Evolutionary conservation across 2,888 invertebrate species (phyloP).

Genomic region (Eristalis tenax): DNA sequence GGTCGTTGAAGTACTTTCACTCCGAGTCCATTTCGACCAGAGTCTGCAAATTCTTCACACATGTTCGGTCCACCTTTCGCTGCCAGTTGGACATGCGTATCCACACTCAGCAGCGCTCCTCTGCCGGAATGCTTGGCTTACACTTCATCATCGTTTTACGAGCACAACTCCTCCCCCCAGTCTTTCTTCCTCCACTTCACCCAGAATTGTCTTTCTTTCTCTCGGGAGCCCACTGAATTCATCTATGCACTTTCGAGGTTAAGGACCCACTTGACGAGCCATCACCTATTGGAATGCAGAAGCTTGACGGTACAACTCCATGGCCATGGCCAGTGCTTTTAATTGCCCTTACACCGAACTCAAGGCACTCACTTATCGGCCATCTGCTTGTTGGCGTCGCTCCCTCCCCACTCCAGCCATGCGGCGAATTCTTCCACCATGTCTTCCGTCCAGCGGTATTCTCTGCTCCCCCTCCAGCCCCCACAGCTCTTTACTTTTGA

Average conservation of each 20-base stretch:
- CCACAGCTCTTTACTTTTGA: not conserved
- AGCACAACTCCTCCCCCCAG: not conserved
- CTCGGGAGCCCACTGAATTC: not conserved
- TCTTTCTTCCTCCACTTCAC: not conserved
- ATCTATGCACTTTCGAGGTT: not conserved
- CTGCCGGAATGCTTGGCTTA: not conserved
- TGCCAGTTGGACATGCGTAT: too few relatives aligned
- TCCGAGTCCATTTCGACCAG: not conserved
- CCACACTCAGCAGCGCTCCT: not conserved
- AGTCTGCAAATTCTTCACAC: not conserved
- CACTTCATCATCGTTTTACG: not conserved
- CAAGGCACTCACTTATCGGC: not conserved
- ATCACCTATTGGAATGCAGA: not conserved
- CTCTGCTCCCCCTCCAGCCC: too few relatives aligned
- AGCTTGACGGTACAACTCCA: not conserved
- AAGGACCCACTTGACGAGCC: not conserved
- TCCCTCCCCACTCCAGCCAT: not conserved
- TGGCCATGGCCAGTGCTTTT: not conserved
- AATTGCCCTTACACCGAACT: not conserved
- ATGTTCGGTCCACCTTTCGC: too few relatives aligned
- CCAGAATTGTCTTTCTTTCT: not conserved
- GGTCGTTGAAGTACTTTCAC: not conserved
- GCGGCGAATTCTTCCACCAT: slow-evolving; percentile 3
- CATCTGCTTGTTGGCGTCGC: not conserved
- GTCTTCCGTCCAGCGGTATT: not conserved